A percentile compares a stretch with the other conserved stretches of the same genome.
Conservation (phyloP, 2,113 vertebrate species). For the Odocoileus hemionus region DNA sequence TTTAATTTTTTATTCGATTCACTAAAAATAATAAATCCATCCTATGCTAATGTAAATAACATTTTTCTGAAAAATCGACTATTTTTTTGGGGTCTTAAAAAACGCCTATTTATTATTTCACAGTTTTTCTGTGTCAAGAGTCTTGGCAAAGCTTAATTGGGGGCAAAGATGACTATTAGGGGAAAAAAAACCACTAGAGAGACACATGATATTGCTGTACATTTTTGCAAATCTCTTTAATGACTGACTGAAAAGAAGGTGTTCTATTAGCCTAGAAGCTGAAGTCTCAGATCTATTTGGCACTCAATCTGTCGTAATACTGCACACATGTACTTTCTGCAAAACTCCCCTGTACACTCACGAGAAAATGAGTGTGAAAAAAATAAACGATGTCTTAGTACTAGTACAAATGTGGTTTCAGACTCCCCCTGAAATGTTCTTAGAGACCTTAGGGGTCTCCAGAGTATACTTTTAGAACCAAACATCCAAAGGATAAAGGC, state of each 20-base stretch:
- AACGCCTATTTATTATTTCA: background rate
- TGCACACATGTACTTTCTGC: background rate
- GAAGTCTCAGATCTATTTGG: background rate
- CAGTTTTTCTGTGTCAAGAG: background rate
- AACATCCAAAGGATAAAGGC: background rate
- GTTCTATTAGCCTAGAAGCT: background rate
- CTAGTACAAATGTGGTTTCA: background rate
- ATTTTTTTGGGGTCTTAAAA: background rate
- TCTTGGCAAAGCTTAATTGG: background rate
- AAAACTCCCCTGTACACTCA: background rate
- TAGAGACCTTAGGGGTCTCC: background rate
- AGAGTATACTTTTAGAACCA: background rate
- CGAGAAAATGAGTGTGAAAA: background rate
- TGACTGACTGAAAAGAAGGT: background rate
- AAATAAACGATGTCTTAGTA: background rate
- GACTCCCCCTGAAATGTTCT: background rate
- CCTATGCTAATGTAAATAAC: background rate
- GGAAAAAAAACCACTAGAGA: background rate
- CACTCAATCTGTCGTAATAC: background rate
- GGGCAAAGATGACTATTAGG: background rate
- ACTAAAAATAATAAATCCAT: background rate
- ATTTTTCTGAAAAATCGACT: background rate
- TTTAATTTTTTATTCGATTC: background rate
- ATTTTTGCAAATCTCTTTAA: background rate
- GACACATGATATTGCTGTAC: background rate